Percentiles rank a stretch among this genome's conserved stretches.
Evolutionary conservation across 2,113 vertebrate genomes (phyloP).

Genomic region (Sphaerodactylus townsendi): DNA sequence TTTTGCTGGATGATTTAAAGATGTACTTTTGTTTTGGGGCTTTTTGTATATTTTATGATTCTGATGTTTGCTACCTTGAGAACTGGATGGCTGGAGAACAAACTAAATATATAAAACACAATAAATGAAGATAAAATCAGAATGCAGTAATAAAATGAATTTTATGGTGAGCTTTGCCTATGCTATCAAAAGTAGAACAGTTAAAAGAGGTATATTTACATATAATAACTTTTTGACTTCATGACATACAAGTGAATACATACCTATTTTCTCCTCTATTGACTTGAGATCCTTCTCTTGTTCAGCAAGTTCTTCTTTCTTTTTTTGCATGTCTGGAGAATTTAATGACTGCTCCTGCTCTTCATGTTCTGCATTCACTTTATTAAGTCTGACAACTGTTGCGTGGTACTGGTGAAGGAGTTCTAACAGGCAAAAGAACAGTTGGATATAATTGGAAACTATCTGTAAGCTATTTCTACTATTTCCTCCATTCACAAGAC

Average conservation of each 20-base stretch:
- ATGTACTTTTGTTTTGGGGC: too few relatives aligned
- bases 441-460: not conserved
- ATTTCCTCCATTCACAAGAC: too few relatives aligned
- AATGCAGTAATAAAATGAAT: not conserved
- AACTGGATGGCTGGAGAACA: too few relatives aligned
- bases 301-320: slow-evolving; percentile 72
- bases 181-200: not conserved
- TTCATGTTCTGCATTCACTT: slow-evolving; percentile 62
- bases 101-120: too few relatives aligned
- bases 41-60: too few relatives aligned
- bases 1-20: too few relatives aligned
- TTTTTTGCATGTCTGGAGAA: slow-evolving; percentile 74
- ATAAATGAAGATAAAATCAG: not conserved
- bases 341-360: slow-evolving; percentile 64
- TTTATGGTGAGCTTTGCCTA: not conserved
- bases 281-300: slow-evolving; percentile 75
- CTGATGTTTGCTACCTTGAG: too few relatives aligned
- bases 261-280: slow-evolving; percentile 83
- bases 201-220: slow-evolving; percentile 11
- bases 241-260: slow-evolving; percentile 8
- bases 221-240: slow-evolving; percentile 1
- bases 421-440: slow-evolving; percentile 67
- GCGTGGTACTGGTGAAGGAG: slow-evolving; percentile 78
- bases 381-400: slow-evolving; percentile 68
- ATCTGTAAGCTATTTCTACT: not conserved